phyloP scores from a whole-genome alignment of 2,888 invertebrate genomes.

The Synergus umbraculus region DNA sequence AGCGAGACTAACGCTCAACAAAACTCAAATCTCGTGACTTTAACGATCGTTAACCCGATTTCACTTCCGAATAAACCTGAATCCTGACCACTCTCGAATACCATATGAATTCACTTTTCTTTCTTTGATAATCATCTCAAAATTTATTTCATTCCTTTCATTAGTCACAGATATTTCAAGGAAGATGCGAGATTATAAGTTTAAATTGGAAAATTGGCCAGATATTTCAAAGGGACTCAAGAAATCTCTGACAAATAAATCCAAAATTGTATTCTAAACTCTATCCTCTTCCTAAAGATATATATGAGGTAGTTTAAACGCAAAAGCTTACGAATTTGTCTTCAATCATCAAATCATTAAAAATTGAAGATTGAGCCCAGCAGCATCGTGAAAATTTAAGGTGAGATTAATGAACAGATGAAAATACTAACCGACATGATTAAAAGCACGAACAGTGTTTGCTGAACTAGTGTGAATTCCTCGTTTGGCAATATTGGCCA shows the following conservation, averaged over 20 bases:
- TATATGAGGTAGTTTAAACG: no score
- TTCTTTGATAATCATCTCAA: background rate
- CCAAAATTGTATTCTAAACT: no score
- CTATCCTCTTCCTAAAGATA: no score
- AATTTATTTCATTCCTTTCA: background rate
- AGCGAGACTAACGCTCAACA: slow-evolving; percentile 39
- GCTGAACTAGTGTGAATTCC: slow-evolving; percentile 86
- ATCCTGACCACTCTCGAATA: slow-evolving; percentile 9
- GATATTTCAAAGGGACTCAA: no score
- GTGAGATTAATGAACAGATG: background rate
- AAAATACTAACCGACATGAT: slow-evolving; percentile 84
- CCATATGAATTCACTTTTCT: background rate
- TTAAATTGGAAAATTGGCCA: background rate
- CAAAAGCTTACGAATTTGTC: background rate
- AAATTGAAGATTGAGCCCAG: background rate
- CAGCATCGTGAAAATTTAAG: background rate
- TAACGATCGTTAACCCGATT: slow-evolving; percentile 49
- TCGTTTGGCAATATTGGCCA: slow-evolving; percentile 83
- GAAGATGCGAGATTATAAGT: background rate
- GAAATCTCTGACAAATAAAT: no score
- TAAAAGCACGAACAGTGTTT: slow-evolving; percentile 91
- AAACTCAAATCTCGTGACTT: slow-evolving; percentile 41
- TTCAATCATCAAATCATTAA: background rate
- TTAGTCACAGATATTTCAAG: slow-evolving; percentile 1
- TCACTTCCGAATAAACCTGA: slow-evolving; percentile 46